Conservation (phyloP, 2,888 invertebrate species). For the Dascillus cervinus region DNA sequence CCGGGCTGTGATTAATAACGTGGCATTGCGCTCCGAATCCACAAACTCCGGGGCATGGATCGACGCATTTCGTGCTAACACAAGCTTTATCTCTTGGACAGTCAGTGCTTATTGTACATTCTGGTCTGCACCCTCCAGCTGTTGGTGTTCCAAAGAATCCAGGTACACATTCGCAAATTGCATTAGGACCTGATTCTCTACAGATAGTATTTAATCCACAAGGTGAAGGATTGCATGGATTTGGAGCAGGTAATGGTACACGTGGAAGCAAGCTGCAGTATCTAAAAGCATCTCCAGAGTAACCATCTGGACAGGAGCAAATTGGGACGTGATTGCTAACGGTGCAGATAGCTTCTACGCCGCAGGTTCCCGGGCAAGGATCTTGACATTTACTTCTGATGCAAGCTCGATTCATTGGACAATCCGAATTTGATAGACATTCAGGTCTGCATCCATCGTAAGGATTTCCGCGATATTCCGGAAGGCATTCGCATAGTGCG, state of each 20-base stretch:
- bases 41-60: slow-evolving; percentile 75
- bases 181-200: slow-evolving; percentile 45
- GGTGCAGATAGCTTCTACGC: slow-evolving; percentile 71
- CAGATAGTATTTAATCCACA: slow-evolving; percentile 76
- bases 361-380: slow-evolving; percentile 78
- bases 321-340: slow-evolving; percentile 60
- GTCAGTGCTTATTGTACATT: slow-evolving; percentile 76
- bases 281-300: slow-evolving; percentile 49
- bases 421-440: slow-evolving; percentile 79
- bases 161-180: slow-evolving; percentile 67
- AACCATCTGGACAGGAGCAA: slow-evolving; percentile 50
- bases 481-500: slow-evolving; percentile 67
- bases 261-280: slow-evolving; percentile 37
- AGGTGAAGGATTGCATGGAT: slow-evolving; percentile 53
- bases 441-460: slow-evolving; percentile 74
- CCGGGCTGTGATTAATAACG: slow-evolving; percentile 76
- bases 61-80: slow-evolving; percentile 67
- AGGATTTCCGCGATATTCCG: slow-evolving; percentile 67
- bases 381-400: slow-evolving; percentile 77
- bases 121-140: slow-evolving; percentile 67
- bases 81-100: slow-evolving; percentile 70
- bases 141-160: slow-evolving; percentile 67
- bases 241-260: slow-evolving; percentile 31
- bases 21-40: slow-evolving; percentile 70
- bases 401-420: slow-evolving; percentile 72